Evolutionary conservation across 1,140 invertebrate genomes (phyloP), one percentile per base, ranked within the genome.

Genomic region (Heliothis virescens): DNA sequence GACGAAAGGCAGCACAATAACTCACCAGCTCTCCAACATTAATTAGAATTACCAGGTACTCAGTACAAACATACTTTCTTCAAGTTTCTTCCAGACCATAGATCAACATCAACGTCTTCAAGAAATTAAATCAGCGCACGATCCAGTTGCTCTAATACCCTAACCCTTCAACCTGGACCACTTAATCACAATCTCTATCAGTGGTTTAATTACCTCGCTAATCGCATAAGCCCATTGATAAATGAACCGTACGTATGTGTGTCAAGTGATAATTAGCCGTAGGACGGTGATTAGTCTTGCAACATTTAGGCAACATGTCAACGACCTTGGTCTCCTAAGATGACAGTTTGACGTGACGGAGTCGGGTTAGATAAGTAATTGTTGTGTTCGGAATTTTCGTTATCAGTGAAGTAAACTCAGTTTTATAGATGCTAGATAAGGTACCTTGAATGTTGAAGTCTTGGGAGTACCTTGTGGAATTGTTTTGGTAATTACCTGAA

Each of bases 181-280:
- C 16, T 57, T 41, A 55, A 72, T 50, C 41, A 62, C 41, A 29
- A 18, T 50, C 21, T 12, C 47, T 47, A 63, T 76, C 73, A 76
- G 48, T 29, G 67, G 5, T 29, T 53, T 71, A 71, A 76, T 76
- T 76, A 76, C 73, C 48, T 15, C n/a, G 15, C 73, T 76, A 76
- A 76, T 76, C 73, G 18, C 12, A 63, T 76, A 62, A 76, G 47
- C 73, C 73, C 52, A 63, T 52, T 76, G 73, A 76, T 60, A 76
- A 76, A 76, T 63, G 59, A 21, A 48, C 47, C 47, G 34, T 59
- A 12, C 69, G 18, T 34, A 76, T 63, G 47, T 76, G 59, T 76
- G 73, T 76, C 73, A 76, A 76, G 73, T 76, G 73, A 76, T 63
- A 63, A 76, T 76, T 76, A 76, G 41, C 69, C 57, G 29, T 53